Percentiles rank a stretch among this genome's conserved stretches.
phyloP scores from a whole-genome alignment of 1,140 invertebrate genomes.

The Drosophila mauritiana region DNA sequence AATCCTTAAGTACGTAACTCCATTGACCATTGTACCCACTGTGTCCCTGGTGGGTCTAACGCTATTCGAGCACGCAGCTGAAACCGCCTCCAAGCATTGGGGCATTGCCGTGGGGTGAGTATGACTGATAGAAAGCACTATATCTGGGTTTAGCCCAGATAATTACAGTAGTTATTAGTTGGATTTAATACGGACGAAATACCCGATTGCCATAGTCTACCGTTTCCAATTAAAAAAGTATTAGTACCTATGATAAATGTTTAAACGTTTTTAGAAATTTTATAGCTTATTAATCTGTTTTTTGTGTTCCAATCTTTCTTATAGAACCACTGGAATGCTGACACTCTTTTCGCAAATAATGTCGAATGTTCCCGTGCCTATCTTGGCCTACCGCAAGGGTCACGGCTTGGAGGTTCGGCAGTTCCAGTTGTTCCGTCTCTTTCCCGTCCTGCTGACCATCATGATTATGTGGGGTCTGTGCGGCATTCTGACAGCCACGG shows the following conservation, averaged over 20 bases:
- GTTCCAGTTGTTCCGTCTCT: conserved; percentile 92
- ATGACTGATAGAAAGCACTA: background rate
- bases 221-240: too few relatives aligned
- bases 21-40: conserved; percentile 92
- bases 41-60: conserved; percentile 92
- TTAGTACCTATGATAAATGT: too few relatives aligned
- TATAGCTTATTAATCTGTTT: background rate
- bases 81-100: conserved; percentile 92
- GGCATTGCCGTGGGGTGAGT: conserved; percentile 90
- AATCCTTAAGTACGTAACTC: conserved; percentile 90
- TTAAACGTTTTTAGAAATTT: too few relatives aligned
- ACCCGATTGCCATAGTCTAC: too few relatives aligned
- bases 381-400: conserved; percentile 87
- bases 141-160: background rate
- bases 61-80: conserved; percentile 91
- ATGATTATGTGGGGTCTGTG: conserved; percentile 92
- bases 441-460: conserved; percentile 93
- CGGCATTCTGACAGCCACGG: conserved; percentile 89
- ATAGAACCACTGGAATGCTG: conserved; percentile 92
- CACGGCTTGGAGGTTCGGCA: conserved; percentile 87
- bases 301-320: conserved; percentile 5
- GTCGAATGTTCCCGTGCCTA: conserved; percentile 88
- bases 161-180: too few relatives aligned
- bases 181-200: too few relatives aligned
- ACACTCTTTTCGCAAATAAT: conserved; percentile 93